These are phyloP conservation scores for Oreamnos americanus DNA, from an alignment of 2,113 vertebrate genomes.

Conservation along the genomic window DNA sequence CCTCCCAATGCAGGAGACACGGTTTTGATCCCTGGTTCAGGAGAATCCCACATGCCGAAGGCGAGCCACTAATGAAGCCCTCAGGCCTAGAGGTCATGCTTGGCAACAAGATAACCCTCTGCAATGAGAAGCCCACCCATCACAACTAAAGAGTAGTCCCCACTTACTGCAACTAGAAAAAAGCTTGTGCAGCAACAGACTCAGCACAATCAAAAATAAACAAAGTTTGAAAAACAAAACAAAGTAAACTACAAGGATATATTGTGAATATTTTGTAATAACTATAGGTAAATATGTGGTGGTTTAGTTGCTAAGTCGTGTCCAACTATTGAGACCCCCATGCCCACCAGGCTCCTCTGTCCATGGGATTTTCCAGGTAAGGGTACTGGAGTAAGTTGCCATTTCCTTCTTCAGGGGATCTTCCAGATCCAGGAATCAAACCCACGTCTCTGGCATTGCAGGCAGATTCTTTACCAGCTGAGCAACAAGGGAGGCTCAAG, in stretches of 20 bases:
- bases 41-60: not conserved
- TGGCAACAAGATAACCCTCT: not conserved
- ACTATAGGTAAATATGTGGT: not conserved
- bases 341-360: not conserved
- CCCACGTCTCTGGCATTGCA: not conserved
- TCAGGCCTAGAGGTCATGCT: not conserved
- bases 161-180: not conserved
- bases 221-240: not conserved
- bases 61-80: not conserved
- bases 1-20: not conserved
- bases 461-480: not conserved
- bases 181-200: not conserved
- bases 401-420: not conserved
- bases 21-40: not conserved
- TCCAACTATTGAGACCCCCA: not conserved
- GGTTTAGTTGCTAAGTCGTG: not conserved
- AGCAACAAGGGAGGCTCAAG: not conserved
- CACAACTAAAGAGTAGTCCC: not conserved
- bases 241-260: not conserved
- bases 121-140: rapidly evolving
- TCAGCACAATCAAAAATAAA: not conserved
- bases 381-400: not conserved
- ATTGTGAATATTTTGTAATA: not conserved
- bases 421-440: not conserved
- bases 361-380: not conserved